Percentiles rank a stretch among this genome's conserved stretches.
Evolutionary conservation across 2,888 invertebrate species (phyloP).

Genomic region (Tanytarsus gracilentus): DNA sequence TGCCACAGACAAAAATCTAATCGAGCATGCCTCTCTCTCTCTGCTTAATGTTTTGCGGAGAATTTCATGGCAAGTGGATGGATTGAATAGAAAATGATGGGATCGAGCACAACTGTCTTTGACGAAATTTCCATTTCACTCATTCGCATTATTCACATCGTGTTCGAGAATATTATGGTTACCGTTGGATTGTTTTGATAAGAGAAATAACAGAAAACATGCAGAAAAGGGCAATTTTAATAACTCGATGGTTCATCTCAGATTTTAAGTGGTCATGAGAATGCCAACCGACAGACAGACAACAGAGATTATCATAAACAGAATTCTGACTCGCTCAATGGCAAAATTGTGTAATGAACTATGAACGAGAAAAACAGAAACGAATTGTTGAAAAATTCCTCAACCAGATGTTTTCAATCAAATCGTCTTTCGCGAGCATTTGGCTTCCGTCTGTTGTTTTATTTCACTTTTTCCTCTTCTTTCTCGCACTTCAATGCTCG

Average conservation of each 20-base stretch:
- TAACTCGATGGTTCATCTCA: too few species aligned
- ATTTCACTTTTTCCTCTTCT: neutral
- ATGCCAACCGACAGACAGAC: neutral
- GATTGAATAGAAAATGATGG: neutral
- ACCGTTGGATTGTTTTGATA: too few species aligned
- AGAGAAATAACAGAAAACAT: too few species aligned
- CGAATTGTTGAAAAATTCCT: neutral
- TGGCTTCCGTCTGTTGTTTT: neutral
- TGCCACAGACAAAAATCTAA: conserved; percentile 14
- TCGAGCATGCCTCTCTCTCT: neutral
- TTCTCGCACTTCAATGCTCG: too few species aligned
- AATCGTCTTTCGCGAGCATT: neutral
- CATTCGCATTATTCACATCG: too few species aligned
- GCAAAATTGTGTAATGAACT: conserved; percentile 15
- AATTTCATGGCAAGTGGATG: conserved; percentile 11
- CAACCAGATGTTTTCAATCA: conserved; percentile 11
- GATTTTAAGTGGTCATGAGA: too few species aligned
- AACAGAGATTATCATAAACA: neutral
- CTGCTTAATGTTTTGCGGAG: neutral
- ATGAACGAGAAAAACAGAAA: conserved; percentile 7
- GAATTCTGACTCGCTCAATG: neutral
- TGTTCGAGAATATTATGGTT: too few species aligned
- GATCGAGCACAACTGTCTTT: too few species aligned
- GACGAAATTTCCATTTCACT: too few species aligned
- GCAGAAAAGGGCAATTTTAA: too few species aligned